Conservation (phyloP, 2,797 vertebrate species). For the Pyrrhura leucotis region DNA sequence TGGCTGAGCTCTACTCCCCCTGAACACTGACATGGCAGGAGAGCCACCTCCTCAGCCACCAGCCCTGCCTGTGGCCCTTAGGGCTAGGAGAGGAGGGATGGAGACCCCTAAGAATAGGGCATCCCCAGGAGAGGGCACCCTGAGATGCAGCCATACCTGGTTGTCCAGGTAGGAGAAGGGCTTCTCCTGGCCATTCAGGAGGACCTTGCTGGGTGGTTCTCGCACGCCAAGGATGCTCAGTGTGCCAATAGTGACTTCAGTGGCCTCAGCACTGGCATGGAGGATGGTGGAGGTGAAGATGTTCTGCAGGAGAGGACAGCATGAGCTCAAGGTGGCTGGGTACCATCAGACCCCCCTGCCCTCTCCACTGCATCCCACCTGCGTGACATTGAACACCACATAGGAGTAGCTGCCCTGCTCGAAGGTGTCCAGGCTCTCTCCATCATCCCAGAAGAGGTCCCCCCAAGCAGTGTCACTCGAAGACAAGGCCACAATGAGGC, state of each 20-base stretch:
- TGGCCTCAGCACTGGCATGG: slow-evolving; percentile 75
- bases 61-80: background rate
- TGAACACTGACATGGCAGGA: background rate
- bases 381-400: slow-evolving; percentile 78
- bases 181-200: slow-evolving; percentile 82
- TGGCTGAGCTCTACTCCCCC: background rate
- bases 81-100: background rate
- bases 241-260: slow-evolving; percentile 75
- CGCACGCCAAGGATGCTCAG: slow-evolving; percentile 83
- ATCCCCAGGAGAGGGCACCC: background rate
- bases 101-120: background rate
- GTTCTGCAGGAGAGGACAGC: slow-evolving; percentile 63
- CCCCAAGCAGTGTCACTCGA: slow-evolving; percentile 77
- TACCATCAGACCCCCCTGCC: accelerated
- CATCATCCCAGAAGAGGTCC: slow-evolving; percentile 89
- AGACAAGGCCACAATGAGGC: slow-evolving; percentile 80
- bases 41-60: background rate
- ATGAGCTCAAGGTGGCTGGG: background rate
- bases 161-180: slow-evolving; percentile 81
- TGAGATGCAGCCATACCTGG: slow-evolving; percentile 71
- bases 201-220: slow-evolving; percentile 76
- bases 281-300: slow-evolving; percentile 83
- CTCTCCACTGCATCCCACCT: slow-evolving; percentile 69
- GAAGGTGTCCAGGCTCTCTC: slow-evolving; percentile 84
- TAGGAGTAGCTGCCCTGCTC: slow-evolving; percentile 82